Base-by-base conservation (phyloP, 23 tunicate genomes). In the Halocynthia roretzi region DNA sequence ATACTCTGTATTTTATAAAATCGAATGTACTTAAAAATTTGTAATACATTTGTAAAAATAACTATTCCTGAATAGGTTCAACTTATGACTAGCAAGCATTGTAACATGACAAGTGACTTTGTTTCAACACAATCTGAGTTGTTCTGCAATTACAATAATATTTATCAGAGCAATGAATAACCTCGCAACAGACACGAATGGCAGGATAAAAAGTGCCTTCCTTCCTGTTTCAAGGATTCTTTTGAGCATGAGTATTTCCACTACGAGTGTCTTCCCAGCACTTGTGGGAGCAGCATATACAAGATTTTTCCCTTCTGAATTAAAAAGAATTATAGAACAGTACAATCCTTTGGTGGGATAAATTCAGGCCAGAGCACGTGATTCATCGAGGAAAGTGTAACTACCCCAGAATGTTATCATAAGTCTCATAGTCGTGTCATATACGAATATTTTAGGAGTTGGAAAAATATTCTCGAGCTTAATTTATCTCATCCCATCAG, bases 281-380 rank as follows among this genome's bases (percentile, higher is more conserved):
- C 97, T 76, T 31, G 99, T 96, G 6, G 99, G 99, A 52, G 96
- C 99, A 51, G 99, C 87, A 79, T 88, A 90, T 6, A 96, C 85
- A 18, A 96, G 55, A 64, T 96, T 96, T 74, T 66, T 78, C 53
- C 87, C 84, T 72, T 80, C 98, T 76, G 51, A 44, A 82, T 49
- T 52, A 6, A 61, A 61, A 44, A 23, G 0, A 21, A 58, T 10
- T 12, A 76, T 31, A 31, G 44, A 31, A 31, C 44, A 31, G 4
- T 31, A 31, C 44, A 31, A 31, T 31, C 44, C 44, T n/a, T n/a
- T 31, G 44, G 44, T 31, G 44, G 4, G 44, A 0, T n/a, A n/a
- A n/a, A n/a, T 1, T 31, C 44, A 31, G 44, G 44, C 44, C 44
- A 31, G 44, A 31, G 44, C 44, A 31, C 4, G 44, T 31, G 44